These are phyloP conservation scores for Ormyrus pomaceus DNA, from an alignment of 2,888 invertebrate species.

Conservation along the genomic window DNA sequence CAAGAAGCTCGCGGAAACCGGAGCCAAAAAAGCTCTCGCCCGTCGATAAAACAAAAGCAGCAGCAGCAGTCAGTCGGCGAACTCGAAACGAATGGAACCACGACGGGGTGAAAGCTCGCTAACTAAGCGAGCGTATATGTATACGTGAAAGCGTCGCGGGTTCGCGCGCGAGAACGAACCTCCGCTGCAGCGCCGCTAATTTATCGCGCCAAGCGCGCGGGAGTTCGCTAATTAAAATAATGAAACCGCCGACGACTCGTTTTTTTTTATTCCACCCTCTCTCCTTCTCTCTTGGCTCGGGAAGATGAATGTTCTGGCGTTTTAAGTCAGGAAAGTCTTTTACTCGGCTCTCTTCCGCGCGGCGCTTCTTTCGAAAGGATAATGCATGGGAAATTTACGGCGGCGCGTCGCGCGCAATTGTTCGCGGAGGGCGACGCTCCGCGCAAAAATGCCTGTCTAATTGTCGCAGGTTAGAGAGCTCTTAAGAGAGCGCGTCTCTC, in stretches of 20 bases:
- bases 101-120: background rate
- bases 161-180: background rate
- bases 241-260: background rate
- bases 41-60: background rate
- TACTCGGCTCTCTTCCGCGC: background rate
- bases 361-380: background rate
- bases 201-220: background rate
- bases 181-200: background rate
- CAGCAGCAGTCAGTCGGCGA: background rate
- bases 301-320: background rate
- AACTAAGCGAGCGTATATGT: background rate
- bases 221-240: conserved; percentile 17
- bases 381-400: conserved; percentile 4
- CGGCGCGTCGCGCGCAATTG: background rate
- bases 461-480: no score
- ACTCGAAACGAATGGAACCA: background rate
- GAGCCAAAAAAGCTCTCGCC: background rate
- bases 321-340: conserved; percentile 14
- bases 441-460: background rate
- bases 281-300: no score
- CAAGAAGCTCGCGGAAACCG: background rate
- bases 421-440: background rate
- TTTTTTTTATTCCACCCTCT: background rate
- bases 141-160: background rate
- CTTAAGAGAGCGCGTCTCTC: no score